phyloP scores from a whole-genome alignment of 2,888 invertebrate species.

The Parelbella ahira region DNA sequence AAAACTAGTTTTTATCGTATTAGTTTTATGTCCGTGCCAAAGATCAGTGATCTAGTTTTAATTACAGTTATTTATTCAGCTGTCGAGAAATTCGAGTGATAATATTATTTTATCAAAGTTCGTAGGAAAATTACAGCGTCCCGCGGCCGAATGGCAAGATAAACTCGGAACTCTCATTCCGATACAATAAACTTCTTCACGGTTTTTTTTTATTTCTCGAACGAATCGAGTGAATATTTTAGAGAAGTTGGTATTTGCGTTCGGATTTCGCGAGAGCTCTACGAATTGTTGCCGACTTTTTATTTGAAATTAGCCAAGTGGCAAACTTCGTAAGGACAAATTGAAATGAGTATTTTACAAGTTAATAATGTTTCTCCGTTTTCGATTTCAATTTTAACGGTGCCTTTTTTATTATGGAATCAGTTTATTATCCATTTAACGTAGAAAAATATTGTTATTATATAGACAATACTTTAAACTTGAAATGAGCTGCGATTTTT shows the following conservation, averaged over 20 bases:
- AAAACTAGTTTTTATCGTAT: no score
- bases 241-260: slow-evolving; percentile 61
- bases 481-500: no score
- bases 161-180: slow-evolving; percentile 56
- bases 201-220: slow-evolving; percentile 45
- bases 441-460: no score
- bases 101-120: slow-evolving; percentile 62
- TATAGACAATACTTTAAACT: no score
- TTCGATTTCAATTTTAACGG: no score
- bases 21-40: no score
- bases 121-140: slow-evolving; percentile 43
- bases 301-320: slow-evolving; percentile 31
- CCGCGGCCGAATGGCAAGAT: slow-evolving; percentile 44
- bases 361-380: slow-evolving; percentile 11
- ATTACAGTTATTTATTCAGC: slow-evolving; percentile 33
- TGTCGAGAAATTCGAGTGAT: slow-evolving; percentile 42
- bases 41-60: no score
- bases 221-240: slow-evolving; percentile 51
- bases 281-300: slow-evolving; percentile 53
- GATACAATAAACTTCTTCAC: slow-evolving; percentile 53
- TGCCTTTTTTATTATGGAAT: no score
- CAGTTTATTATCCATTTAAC: no score
- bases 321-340: slow-evolving; percentile 26
- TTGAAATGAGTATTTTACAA: slow-evolving; percentile 25
- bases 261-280: slow-evolving; percentile 46